phyloP scores from a whole-genome alignment of 2,797 vertebrate species.

The Chlorospingus flavigularis region DNA sequence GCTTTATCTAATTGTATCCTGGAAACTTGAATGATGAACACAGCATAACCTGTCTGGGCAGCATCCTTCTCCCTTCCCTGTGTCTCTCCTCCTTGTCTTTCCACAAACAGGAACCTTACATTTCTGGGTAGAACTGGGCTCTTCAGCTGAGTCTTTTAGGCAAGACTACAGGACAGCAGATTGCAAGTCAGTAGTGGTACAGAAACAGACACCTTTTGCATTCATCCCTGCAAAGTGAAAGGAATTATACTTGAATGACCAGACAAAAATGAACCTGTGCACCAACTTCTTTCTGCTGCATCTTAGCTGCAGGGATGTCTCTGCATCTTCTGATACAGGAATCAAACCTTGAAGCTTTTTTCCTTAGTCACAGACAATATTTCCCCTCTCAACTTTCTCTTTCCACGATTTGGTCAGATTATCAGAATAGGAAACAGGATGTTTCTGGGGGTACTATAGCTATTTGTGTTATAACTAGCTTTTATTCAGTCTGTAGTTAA shows the following conservation, averaged over 20 bases:
- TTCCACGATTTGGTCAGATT: background rate
- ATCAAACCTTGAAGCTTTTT: background rate
- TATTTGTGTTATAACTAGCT: background rate
- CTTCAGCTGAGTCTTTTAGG: background rate
- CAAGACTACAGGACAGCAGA: background rate
- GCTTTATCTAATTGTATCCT: background rate
- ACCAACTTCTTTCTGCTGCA: background rate
- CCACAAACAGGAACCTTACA: background rate
- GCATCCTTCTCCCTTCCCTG: background rate
- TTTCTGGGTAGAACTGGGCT: background rate
- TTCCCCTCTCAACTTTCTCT: background rate
- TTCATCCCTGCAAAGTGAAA: background rate
- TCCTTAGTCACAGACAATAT: background rate
- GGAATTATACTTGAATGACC: background rate
- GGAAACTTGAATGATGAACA: background rate
- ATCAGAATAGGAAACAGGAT: background rate
- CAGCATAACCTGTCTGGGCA: background rate
- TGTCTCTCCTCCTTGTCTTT: background rate
- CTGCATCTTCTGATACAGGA: background rate
- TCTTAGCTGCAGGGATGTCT: background rate
- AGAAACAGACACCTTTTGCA: background rate
- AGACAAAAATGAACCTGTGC: background rate
- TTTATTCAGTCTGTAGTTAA: background rate
- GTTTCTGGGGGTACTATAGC: background rate
- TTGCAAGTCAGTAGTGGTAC: background rate